Conservation (phyloP, 2,797 vertebrate species). For the Myripristis jacobus region DNA sequence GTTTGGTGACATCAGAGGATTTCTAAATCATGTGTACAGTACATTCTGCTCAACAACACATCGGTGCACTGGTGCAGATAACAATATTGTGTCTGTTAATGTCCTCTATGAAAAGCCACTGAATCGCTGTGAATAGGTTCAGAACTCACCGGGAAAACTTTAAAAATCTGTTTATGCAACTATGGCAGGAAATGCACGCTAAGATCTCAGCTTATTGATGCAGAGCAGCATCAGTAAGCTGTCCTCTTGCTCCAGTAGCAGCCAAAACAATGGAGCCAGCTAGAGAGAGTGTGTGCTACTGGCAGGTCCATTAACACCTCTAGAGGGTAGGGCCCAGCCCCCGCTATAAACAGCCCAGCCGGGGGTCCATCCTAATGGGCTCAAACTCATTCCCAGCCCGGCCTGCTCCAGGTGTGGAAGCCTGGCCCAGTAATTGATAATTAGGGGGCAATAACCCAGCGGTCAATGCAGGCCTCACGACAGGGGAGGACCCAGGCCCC, state of each 20-base stretch:
- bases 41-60: not conserved
- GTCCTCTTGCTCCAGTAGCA: slow-evolving; percentile 35
- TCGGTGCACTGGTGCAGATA: too few species aligned
- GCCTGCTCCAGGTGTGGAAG: slow-evolving; percentile 83
- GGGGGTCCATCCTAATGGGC: slow-evolving; percentile 79
- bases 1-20: not conserved
- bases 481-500: slow-evolving; percentile 69
- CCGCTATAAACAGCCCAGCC: slow-evolving; percentile 81
- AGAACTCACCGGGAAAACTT: slow-evolving; percentile 1
- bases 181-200: not conserved
- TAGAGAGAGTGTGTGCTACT: slow-evolving; percentile 54
- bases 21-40: not conserved
- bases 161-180: not conserved
- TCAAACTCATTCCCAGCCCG: slow-evolving; percentile 78
- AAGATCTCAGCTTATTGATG: not conserved
- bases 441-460: slow-evolving; percentile 81
- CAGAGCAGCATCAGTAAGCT: not conserved
- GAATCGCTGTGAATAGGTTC: not conserved
- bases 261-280: slow-evolving; percentile 56
- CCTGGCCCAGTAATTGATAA: slow-evolving; percentile 82
- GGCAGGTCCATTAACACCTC: slow-evolving; percentile 82
- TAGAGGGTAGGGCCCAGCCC: slow-evolving; percentile 70
- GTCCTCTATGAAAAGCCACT: too few species aligned
- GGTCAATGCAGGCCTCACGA: slow-evolving; percentile 67
- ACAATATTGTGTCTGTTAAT: not conserved